Evolutionary conservation across 1,140 invertebrate species (phyloP), one percentile per base, ranked within the genome.

Genomic region (Ips typographus): DNA sequence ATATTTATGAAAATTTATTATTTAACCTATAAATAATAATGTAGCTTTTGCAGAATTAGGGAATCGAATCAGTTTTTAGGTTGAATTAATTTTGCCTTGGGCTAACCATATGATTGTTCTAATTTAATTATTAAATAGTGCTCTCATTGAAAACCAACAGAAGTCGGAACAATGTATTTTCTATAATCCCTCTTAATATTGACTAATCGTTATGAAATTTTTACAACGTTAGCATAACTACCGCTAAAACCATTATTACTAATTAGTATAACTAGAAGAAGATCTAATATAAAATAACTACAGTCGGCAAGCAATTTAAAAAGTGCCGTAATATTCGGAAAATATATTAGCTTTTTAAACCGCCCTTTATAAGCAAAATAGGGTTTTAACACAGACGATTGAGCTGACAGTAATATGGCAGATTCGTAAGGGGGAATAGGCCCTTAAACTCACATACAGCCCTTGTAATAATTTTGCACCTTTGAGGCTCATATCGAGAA

Each of bases 401-500:
- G 60, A 69, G 41, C 67, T 63, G 67, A 69, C 67, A 69, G 67
- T 63, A 69, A 63, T 69, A 69, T 62, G 52, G 60, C 36, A 59
- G 59, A 47, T 62, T 22, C 59, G 58, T 43, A 63, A 60, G 67
- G 67, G 41, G 47, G 67, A 69, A 43, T 62, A 38, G 57, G 60
- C 53, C 67, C 67, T 69, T 69, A 69, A 69, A 63, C 67, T 69
- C 67, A 69, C 67, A 69, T 69, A 69, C 67, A 69, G 60, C 72
- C 74, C 74, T 77, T 74, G 73, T 77, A 77, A 77, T 77, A 77
- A 77, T 72, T 77, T 77, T 72, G 69, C 75, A 77, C 75, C 75
- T 77, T 76, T 75, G 72, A 67, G 71, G 72, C 66, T 55, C 66
- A 73, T 63, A 65, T 62, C 53, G 67, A 44, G 57, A 47, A 61